Base-by-base conservation (phyloP, 2,797 vertebrate genomes). In the Cheirogaleus major region DNA sequence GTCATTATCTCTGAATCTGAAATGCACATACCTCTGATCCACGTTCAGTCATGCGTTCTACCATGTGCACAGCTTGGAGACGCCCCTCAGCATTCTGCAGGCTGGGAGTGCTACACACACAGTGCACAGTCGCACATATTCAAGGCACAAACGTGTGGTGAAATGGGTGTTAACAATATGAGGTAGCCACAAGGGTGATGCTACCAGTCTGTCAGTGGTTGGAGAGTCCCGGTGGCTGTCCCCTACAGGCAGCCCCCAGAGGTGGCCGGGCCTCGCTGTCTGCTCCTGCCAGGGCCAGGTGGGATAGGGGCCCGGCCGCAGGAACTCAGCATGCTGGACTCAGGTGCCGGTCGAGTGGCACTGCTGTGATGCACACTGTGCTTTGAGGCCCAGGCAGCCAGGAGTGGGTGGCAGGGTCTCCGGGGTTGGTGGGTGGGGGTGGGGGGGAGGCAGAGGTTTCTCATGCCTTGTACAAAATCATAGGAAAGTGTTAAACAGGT, bases 31-130 rank as follows among this genome's bases (percentile, higher is more conserved):
- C 10, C 61, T 50, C 22, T 27, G 43, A 25, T 17, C 59, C 4
- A 4, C 43, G n/a, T 61, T 43, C 5, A 6, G 73, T 18, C 9
- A 30, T 15, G 41, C 20, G 6, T 12, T 27, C 43, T 8, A 2
- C 55, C 20, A 7, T 0, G 6, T 0, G 5, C 13, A 2, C 0
- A 1, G 45, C 35, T 6, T 15, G 30, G 41, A 38, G 17, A 14
- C 2, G 1, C 20, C 30, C 10, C 45, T 15, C 35, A 20, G 84
- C 43, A 5, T 27, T 27, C n/a, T 38, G 22, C 15, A 5, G 55
- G 52, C 0, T 30, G 30, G 10, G 7, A 27, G 30, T 10, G 32
- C 30, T 0, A 0, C 35, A 18, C 3, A 25, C 25, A 48, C 69
- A 32, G 67, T 2, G 9, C 27, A 30, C n/a, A 11, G 30, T 17